Conservation (phyloP, 2,797 vertebrate genomes). For the Pseudomugil tenellus region DNA sequence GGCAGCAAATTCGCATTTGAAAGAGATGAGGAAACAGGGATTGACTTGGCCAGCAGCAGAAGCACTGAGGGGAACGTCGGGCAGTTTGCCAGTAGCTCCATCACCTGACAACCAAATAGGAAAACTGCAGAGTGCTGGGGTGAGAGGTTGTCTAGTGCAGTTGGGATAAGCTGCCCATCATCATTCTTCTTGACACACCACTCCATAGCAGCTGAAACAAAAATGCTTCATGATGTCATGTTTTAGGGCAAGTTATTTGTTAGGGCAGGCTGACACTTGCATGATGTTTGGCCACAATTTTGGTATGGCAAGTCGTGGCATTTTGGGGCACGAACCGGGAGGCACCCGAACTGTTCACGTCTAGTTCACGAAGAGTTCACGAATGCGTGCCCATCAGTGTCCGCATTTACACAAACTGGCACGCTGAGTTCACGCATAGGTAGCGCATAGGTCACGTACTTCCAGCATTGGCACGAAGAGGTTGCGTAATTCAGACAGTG, state of each 20-base stretch:
- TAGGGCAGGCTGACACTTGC: background rate
- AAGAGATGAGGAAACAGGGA: slow-evolving; percentile 69
- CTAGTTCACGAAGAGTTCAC: too few relatives aligned
- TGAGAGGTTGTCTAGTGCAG: slow-evolving; percentile 81
- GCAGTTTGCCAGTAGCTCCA: slow-evolving; percentile 74
- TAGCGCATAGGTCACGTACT: too few relatives aligned
- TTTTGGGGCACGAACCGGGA: too few relatives aligned
- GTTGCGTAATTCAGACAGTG: too few relatives aligned
- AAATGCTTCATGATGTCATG: slow-evolving; percentile 1
- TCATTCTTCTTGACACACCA: slow-evolving; percentile 27
- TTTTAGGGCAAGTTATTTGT: background rate
- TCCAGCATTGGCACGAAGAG: too few relatives aligned
- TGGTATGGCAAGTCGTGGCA: too few relatives aligned
- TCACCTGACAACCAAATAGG: slow-evolving; percentile 84
- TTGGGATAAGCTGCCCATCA: slow-evolving; percentile 72
- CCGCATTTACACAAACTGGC: too few relatives aligned
- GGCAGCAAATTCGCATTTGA: slow-evolving; percentile 55
- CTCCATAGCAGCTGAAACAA: slow-evolving; percentile 50
- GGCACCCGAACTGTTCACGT: too few relatives aligned
- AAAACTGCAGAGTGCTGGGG: slow-evolving; percentile 83
- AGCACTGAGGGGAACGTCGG: slow-evolving; percentile 75
- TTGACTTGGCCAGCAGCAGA: slow-evolving; percentile 80
- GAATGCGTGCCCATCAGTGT: too few relatives aligned
- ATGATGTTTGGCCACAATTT: too few relatives aligned
- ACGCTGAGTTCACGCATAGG: too few relatives aligned